phyloP scores from a whole-genome alignment of 2,888 invertebrate species.

The Harpagoxenus sublaevis region DNA sequence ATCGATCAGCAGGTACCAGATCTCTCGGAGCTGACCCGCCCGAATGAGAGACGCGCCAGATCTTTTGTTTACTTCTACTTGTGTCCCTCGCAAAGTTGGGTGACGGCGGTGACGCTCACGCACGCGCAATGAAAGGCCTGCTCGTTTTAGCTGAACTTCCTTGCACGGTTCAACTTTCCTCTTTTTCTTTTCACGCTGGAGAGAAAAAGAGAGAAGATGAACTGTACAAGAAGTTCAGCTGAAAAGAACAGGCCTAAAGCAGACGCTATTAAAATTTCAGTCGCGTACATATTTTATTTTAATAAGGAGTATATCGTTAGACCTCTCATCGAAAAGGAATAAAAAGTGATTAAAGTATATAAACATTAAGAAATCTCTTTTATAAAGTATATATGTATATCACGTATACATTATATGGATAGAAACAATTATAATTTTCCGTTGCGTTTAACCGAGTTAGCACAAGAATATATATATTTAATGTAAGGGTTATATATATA shows the following conservation, averaged over 20 bases:
- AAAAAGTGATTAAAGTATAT: not conserved
- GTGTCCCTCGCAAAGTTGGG: not conserved
- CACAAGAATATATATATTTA: not conserved
- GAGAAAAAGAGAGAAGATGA: no score
- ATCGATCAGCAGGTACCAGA: not conserved
- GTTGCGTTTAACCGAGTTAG: not conserved
- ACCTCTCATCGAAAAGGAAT: not conserved
- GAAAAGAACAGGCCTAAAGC: not conserved
- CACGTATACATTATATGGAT: not conserved
- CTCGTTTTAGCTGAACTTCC: no score
- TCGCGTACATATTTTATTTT: not conserved
- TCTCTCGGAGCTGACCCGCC: not conserved
- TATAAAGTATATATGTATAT: not conserved
- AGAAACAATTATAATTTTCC: not conserved
- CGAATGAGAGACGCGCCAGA: conserved; percentile 16
- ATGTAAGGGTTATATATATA: not conserved
- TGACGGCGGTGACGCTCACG: not conserved
- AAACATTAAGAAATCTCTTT: not conserved
- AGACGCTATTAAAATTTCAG: not conserved
- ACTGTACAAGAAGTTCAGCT: no score
- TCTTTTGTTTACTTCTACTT: conserved; percentile 52
- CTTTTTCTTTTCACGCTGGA: no score
- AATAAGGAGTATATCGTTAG: not conserved
- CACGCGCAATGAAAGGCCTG: not conserved
- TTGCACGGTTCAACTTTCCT: no score